Base-by-base conservation (phyloP, 2,113 vertebrate genomes). In the Furnarius figulus region DNA sequence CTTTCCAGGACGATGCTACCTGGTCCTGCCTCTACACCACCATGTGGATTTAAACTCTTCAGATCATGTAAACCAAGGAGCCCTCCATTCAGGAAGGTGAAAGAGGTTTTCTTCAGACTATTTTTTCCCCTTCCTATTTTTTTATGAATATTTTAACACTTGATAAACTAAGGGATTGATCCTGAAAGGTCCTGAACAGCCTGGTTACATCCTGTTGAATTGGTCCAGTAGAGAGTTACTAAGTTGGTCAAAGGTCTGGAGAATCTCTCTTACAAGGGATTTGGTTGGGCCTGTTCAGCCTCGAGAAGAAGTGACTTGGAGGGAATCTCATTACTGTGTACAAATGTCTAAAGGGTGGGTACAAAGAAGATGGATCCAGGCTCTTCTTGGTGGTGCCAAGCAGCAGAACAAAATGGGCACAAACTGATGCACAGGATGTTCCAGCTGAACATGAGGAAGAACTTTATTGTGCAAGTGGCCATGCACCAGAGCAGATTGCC, bases 221-320 rank as follows among this genome's bases (percentile, higher is more conserved):
- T 20, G 24, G 27, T 67, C 37, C 33, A 89, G 68, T 18, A 3
- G 68, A 74, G 15, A 52, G 28, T 13, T 53, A 23, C 23, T 30
- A 39, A 67, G 10, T 7, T 59, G 27, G 18, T 47, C 23, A 20
- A 24, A 3, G 5, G 12, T 39, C 27, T 74, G 28, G 28, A 59
- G 28, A 74, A 30, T n/a, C 15, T 59, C 19, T n/a, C 18, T 46
- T 28, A 11, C 0, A 7, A 46, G 39, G 22, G 15, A 44, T 20
- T 3, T 74, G 52, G 23, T 3, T 74, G 52, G 23, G 15, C 8
- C 7, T 4, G 4, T 24, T 59, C 52, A 46, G 5, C 61, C 68
- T 52, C 0, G 0, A 39, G 15, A 74, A 52, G 23, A 30, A 44
- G 5, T 1, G 9, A 11, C 15, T n/a, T 46, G 20, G 31, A 12